Percentiles rank a stretch among this genome's conserved stretches.
These are phyloP conservation scores for Heloderma charlesbogerti DNA, from an alignment of 2,113 vertebrate species.

Conservation along the genomic window DNA sequence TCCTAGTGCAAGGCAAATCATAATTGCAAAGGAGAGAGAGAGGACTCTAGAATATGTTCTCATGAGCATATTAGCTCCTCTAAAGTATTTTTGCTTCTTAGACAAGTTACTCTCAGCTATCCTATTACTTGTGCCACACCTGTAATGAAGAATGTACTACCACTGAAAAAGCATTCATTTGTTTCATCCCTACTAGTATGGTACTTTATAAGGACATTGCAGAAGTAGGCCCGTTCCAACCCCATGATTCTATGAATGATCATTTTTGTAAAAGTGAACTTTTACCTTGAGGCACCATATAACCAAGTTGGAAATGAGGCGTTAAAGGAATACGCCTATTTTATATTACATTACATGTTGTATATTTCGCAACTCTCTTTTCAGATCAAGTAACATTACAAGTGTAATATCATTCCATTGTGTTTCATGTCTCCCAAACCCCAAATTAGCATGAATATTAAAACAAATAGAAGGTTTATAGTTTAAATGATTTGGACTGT, in stretches of 20 bases:
- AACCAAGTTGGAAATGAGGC: slow-evolving; percentile 15
- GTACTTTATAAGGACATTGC: background rate
- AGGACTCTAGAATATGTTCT: background rate
- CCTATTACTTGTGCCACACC: background rate
- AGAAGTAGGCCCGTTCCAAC: too few relatives aligned
- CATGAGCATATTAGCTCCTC: background rate
- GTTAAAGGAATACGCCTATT: slow-evolving; percentile 10
- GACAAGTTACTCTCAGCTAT: background rate
- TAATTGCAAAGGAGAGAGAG: background rate
- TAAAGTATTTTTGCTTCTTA: background rate
- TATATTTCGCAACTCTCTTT: slow-evolving; percentile 8
- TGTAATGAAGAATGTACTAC: background rate
- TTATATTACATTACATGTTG: background rate
- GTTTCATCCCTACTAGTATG: background rate
- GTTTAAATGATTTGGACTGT: background rate
- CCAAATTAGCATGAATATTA: slow-evolving; percentile 38
- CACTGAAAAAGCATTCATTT: background rate
- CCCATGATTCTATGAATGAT: too few relatives aligned
- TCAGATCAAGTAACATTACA: slow-evolving; percentile 7
- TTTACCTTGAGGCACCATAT: background rate
- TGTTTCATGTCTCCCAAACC: slow-evolving; percentile 37
- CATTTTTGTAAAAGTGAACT: background rate
- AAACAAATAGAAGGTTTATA: slow-evolving; percentile 25
- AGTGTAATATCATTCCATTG: slow-evolving; percentile 21
- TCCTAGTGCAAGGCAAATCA: background rate